Base-by-base conservation (phyloP, 2,888 invertebrate genomes). In the Mesorhabditis sp. region DNA sequence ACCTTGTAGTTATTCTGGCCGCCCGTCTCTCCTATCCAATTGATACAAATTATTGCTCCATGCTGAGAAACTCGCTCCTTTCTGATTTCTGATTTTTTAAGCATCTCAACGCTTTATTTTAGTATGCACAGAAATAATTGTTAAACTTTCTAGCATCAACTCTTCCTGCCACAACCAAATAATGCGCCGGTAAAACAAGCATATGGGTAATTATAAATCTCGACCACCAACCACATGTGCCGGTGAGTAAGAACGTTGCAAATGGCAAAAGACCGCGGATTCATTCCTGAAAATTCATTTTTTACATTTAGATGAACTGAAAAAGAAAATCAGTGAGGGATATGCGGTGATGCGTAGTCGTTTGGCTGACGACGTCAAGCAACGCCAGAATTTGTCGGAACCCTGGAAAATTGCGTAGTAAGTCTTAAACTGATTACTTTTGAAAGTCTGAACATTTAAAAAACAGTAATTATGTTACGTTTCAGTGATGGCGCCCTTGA, bases 311-410 rank as follows among this genome's bases (percentile, higher is more conserved):
- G 88, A 88, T 81, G 88, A 88, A 75, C 76, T 88, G 45, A 87
- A 87, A 77, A 87, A 88, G 80, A 87, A 87, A 73, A 88, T 88
- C 67, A 86, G 86, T 74, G 87, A 88, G 74, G 87, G 87, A 64
- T 88, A 88, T 77, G 85, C 87, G 1, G 79, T 88, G 61, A 85
- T 87, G 50, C 76, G 87, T 45, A 87, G 87, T 45, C 85, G 86
- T 67, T 81, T 87, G 6, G 86, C 85, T 66, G 87, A 87, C 73
- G 87, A 87, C 75, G 77, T 87, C 45, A 80, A 86, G 50, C 82
- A 85, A 6, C 77, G 81, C 58, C 58, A 50, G 10, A 50, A 50
- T 50, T 50, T 50, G 66, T 84, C 86, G 15, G 76, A 86, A n/a
- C 67, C 87, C 15, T 86, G 87, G 74, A 80, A 82, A 28, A 84